Evolutionary conservation across 2,888 invertebrate species (phyloP).

Genomic region (Synanthedon vespiformis): DNA sequence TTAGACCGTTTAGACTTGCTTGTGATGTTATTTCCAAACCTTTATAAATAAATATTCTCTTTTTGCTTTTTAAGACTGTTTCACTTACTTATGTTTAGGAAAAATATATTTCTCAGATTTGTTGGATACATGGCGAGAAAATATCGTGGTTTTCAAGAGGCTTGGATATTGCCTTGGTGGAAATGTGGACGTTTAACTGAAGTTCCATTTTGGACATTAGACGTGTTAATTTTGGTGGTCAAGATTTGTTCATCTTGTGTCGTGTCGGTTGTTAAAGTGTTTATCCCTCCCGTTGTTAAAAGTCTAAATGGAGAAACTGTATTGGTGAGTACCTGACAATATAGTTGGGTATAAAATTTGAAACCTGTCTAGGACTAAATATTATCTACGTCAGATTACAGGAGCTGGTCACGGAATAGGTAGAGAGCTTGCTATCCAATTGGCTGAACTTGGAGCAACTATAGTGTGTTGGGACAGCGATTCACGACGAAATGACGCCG

Average conservation of each 20-base stretch:
- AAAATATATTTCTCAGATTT: conserved; percentile 41
- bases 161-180: conserved; percentile 61
- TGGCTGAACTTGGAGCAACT: conserved; percentile 57
- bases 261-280: conserved; percentile 28
- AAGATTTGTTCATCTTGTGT: conserved; percentile 49
- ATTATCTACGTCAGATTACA: conserved; percentile 32
- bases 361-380: background rate
- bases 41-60: too few species aligned
- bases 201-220: conserved; percentile 48
- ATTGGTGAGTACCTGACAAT: conserved; percentile 24
- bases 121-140: conserved; percentile 43
- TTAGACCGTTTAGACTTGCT: too few species aligned
- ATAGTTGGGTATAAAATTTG: too few species aligned
- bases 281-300: conserved; percentile 50
- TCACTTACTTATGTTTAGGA: conserved; percentile 33
- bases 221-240: conserved; percentile 41
- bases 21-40: too few species aligned
- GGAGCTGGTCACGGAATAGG: conserved; percentile 55
- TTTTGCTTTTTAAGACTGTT: background rate
- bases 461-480: conserved; percentile 61
- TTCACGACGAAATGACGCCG: conserved; percentile 37
- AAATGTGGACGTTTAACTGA: conserved; percentile 41
- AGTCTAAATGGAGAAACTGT: conserved; percentile 57
- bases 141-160: conserved; percentile 50
- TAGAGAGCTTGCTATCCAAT: conserved; percentile 54